Conservation (phyloP, 1,140 invertebrate genomes). For the Cydia amplana region DNA sequence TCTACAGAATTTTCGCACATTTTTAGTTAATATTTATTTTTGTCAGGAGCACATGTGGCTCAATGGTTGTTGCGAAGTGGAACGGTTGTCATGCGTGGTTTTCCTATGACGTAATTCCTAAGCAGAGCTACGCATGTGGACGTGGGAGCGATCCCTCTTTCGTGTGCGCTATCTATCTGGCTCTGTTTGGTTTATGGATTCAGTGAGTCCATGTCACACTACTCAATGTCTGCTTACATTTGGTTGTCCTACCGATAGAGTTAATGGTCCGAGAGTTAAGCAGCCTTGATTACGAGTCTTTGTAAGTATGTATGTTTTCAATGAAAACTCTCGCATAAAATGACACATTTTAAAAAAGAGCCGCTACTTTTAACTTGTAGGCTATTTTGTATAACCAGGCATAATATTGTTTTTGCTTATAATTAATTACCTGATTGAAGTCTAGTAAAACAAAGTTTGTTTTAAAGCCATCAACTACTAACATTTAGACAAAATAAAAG, state of each 20-base stretch:
- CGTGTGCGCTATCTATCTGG: conserved; percentile 23
- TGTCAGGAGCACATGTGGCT: neutral
- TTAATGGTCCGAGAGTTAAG: neutral
- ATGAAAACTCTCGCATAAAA: too few relatives aligned
- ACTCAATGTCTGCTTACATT: neutral
- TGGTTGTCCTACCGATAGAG: neutral
- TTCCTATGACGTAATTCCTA: conserved; percentile 31
- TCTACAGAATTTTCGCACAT: neutral
- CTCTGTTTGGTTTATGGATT: conserved; percentile 23
- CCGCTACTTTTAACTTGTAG: neutral
- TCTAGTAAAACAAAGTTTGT: neutral
- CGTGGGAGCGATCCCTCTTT: conserved; percentile 23
- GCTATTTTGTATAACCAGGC: neutral
- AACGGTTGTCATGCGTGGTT: neutral
- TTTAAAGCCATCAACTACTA: neutral
- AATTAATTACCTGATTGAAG: neutral
- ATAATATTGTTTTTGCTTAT: neutral
- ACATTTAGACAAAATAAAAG: neutral
- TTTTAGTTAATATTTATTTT: neutral
- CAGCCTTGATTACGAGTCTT: neutral
- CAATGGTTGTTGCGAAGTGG: neutral
- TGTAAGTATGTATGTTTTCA: too few relatives aligned
- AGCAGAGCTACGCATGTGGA: conserved; percentile 7
- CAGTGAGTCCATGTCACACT: neutral
- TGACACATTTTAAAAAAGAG: too few relatives aligned